Evolutionary conservation across 2,797 vertebrate species (phyloP).

Genomic region (Siniperca undulata): DNA sequence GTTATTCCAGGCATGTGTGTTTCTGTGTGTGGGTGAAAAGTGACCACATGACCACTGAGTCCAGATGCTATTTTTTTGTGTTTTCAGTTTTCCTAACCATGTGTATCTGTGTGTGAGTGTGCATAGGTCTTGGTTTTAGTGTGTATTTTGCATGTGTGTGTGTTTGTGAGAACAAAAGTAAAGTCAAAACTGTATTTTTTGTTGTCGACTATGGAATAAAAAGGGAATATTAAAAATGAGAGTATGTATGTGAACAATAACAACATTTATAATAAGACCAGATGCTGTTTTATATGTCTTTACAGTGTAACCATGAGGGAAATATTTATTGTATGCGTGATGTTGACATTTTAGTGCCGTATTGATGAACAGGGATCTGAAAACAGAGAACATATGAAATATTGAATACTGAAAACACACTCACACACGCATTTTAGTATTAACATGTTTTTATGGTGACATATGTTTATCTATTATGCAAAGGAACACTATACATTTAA

Average conservation of each 20-base stretch:
- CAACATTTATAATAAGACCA: background rate
- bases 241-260: background rate
- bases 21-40: slow-evolving; percentile 1
- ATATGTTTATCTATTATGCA: background rate
- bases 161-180: background rate
- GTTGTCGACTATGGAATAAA: background rate
- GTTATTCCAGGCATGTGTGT: background rate
- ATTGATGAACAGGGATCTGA: slow-evolving; percentile 11
- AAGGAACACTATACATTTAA: no score
- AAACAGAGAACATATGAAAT: slow-evolving; percentile 29
- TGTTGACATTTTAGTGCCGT: background rate
- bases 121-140: background rate
- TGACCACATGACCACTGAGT: background rate
- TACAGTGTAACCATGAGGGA: background rate
- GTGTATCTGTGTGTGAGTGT: background rate
- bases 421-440: background rate
- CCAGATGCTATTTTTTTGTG: background rate
- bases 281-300: background rate
- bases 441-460: background rate
- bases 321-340: no score
- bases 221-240: background rate
- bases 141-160: background rate
- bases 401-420: slow-evolving; percentile 25
- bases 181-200: background rate
- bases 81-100: background rate